Evolutionary conservation across 2,797 vertebrate species (phyloP).

Genomic region (Adelosebastes latens): DNA sequence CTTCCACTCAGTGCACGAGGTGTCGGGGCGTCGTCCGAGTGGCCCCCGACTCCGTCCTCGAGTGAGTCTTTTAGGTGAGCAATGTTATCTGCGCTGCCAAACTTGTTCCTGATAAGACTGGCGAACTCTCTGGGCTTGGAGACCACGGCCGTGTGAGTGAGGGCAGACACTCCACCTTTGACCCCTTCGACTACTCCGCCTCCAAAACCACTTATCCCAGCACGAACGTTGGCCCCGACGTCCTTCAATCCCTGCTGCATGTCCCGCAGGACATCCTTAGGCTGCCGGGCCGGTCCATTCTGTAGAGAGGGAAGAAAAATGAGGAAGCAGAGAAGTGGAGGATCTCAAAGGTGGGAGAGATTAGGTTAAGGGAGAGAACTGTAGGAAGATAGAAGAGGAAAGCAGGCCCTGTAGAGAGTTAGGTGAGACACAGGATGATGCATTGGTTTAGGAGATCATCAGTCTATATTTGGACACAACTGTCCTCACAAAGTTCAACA

Average conservation of each 20-base stretch:
- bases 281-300: constrained; percentile 95
- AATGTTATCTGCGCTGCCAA: constrained; percentile 97
- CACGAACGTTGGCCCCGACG: constrained; percentile 94
- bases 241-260: constrained; percentile 99
- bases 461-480: constrained; percentile 45
- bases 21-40: constrained; percentile 87
- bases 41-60: constrained; percentile 86
- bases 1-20: constrained; percentile 93
- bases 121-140: constrained; percentile 97
- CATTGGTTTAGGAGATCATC: constrained; percentile 34
- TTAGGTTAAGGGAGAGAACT: constrained; percentile 46
- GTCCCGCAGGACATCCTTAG: constrained; percentile 97
- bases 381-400: constrained; percentile 40
- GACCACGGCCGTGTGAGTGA: constrained; percentile 94
- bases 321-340: constrained; percentile 52
- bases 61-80: constrained; percentile 94
- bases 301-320: constrained; percentile 59
- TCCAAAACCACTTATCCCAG: constrained; percentile 96
- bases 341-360: constrained; percentile 46
- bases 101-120: constrained; percentile 97
- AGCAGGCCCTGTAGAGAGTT: constrained; percentile 41
- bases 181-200: constrained; percentile 96
- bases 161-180: constrained; percentile 93
- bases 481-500: constrained; percentile 31
- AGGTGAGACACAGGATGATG: constrained; percentile 47